These are phyloP conservation scores for Enteromius radiatus DNA, from an alignment of 2,797 vertebrate species.

Conservation along the genomic window DNA sequence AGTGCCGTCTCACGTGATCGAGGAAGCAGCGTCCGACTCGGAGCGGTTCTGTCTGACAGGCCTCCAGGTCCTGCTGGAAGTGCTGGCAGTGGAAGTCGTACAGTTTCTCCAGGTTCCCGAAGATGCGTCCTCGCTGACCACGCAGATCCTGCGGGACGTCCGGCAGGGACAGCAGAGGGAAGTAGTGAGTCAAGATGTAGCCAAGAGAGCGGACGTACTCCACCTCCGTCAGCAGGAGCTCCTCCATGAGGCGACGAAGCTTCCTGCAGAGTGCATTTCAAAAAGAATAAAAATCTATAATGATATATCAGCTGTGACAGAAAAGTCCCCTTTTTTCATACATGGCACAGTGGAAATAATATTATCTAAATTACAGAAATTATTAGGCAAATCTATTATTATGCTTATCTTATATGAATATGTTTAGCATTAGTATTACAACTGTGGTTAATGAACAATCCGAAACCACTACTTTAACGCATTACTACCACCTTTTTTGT, in stretches of 20 bases:
- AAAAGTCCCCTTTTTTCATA: background rate
- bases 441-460: background rate
- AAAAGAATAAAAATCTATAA: background rate
- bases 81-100: slow-evolving; percentile 80
- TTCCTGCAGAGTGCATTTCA: slow-evolving; percentile 66
- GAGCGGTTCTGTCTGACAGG: slow-evolving; percentile 74
- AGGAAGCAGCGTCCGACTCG: slow-evolving; percentile 80
- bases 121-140: slow-evolving; percentile 80
- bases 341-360: background rate
- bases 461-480: background rate
- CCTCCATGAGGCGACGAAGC: slow-evolving; percentile 80
- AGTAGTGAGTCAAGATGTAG: slow-evolving; percentile 82
- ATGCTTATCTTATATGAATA: background rate
- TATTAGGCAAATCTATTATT: background rate
- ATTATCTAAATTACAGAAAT: background rate
- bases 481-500: background rate
- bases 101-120: slow-evolving; percentile 83
- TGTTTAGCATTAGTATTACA: background rate
- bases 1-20: slow-evolving; percentile 74
- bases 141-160: slow-evolving; percentile 82
- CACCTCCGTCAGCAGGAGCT: slow-evolving; percentile 81
- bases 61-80: slow-evolving; percentile 82
- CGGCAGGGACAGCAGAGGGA: slow-evolving; percentile 78
- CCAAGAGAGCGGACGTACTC: slow-evolving; percentile 81
- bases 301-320: background rate